Evolutionary conservation across 1,140 invertebrate species (phyloP), one percentile per base, ranked within the genome.

Genomic region (Nymphalis io): DNA sequence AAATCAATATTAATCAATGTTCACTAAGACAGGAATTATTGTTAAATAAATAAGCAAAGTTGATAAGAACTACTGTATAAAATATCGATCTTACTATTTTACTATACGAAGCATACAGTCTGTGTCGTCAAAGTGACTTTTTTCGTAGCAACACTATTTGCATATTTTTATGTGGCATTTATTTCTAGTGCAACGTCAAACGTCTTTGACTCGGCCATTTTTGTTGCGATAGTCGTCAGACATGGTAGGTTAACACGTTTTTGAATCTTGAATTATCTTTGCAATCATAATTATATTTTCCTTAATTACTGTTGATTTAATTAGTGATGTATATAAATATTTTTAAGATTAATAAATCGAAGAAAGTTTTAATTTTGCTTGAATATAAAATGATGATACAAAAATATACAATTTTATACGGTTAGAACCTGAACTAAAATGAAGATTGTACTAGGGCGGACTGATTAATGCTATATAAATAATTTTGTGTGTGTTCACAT

Each of bases 401-500:
- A 76, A 84, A 66, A 27, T 55, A 55, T 70, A 81, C 66, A 72
- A 78, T 77, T 76, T 74, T 80, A 88, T 74, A 89, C 88, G 89
- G 89, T 91, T 91, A 90, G 89, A 91, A 91, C 89, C 89, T 91
- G 89, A 91, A 79, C 80, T 76, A 74, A 71, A 78, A 81, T 90
- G 87, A 89, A 87, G 88, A 88, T 88, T 80, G 11, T 84, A 83
- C 89, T 91, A 91, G 89, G 89, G 89, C 89, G 89, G 89, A 90
- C 89, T 91, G 89, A 91, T 84, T 73, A 48, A 21, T 21, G 51
- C 16, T 55, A 58, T 1, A 55, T 12, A 70, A 23, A 38, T 46
- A 8, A 38, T 42, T 20, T 33, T 33, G 15, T 42, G 59, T 20
- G 20, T 48, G 15, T 11, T 33, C 13, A 1, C 23, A 5, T 61